Conservation (phyloP, 1,140 invertebrate species). For the Homarus americanus region DNA sequence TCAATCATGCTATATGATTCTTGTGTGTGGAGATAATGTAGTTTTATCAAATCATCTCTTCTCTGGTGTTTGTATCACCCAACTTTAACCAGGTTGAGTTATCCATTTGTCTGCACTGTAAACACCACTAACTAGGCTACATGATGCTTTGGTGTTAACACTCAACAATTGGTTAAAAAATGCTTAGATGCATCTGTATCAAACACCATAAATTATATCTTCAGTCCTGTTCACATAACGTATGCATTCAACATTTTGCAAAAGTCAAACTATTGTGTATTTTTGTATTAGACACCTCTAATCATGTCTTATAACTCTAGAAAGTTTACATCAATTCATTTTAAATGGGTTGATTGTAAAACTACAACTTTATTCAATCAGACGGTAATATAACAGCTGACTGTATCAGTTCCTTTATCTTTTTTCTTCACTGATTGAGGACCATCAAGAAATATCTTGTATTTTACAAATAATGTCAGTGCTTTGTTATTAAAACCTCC, state of each 20-base stretch:
- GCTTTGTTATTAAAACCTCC: slow-evolving; percentile 16
- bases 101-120: slow-evolving; percentile 2
- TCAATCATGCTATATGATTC: not conserved
- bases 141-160: slow-evolving; percentile 34
- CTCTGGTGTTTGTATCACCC: slow-evolving; percentile 3
- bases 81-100: slow-evolving; percentile 3
- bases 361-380: slow-evolving; percentile 20
- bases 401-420: not conserved
- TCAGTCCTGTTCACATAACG: not conserved
- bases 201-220: slow-evolving; percentile 20
- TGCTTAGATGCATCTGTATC: slow-evolving; percentile 7
- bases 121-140: slow-evolving; percentile 44
- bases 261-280: slow-evolving; percentile 18
- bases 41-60: not conserved
- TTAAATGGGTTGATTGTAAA: slow-evolving; percentile 4
- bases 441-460: not conserved
- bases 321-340: not conserved
- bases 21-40: not conserved
- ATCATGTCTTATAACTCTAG: slow-evolving; percentile 1
- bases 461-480: slow-evolving; percentile 5
- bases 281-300: slow-evolving; percentile 20
- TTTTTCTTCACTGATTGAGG: slow-evolving; percentile 18
- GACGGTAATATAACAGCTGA: not conserved
- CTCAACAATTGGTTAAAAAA: slow-evolving; percentile 20
- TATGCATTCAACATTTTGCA: slow-evolving; percentile 2